These are phyloP conservation scores for Tetrax tetrax DNA, from an alignment of 2,113 vertebrate genomes.

Conservation along the genomic window DNA sequence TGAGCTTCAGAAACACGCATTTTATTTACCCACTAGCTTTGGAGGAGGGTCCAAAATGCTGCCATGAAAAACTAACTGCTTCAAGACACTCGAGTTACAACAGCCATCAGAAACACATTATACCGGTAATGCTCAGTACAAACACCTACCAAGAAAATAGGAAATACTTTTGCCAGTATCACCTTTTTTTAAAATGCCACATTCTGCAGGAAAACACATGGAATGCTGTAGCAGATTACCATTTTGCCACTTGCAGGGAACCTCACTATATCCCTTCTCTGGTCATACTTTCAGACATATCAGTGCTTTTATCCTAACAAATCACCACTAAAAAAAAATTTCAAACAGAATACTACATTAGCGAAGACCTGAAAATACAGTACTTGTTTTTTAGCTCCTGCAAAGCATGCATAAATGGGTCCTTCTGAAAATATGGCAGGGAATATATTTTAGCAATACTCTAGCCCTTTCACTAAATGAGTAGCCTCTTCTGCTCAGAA, in stretches of 20 bases:
- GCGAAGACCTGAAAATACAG: not conserved
- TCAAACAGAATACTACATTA: not conserved
- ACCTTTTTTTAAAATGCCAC: not conserved
- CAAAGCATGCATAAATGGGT: accelerated
- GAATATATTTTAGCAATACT: not conserved
- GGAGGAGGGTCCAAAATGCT: not conserved
- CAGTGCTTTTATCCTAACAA: not conserved
- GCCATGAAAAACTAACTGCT: not conserved
- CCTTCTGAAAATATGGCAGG: not conserved
- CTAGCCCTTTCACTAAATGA: not conserved
- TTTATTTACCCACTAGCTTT: not conserved
- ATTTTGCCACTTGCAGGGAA: not conserved
- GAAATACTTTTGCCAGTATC: not conserved
- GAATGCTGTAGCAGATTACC: not conserved
- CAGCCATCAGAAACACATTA: accelerated
- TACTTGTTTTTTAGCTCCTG: not conserved
- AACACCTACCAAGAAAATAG: not conserved
- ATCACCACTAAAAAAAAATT: not conserved
- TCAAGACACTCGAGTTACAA: not conserved
- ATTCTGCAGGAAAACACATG: not conserved
- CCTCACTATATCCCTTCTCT: not conserved
- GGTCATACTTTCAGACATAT: not conserved
- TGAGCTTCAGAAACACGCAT: not conserved
- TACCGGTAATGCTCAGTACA: not conserved
- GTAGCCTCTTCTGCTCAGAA: not conserved